Percentiles rank a stretch among this genome's conserved stretches.
phyloP scores from a whole-genome alignment of 1,140 invertebrate genomes.

The Bombus turneri region DNA sequence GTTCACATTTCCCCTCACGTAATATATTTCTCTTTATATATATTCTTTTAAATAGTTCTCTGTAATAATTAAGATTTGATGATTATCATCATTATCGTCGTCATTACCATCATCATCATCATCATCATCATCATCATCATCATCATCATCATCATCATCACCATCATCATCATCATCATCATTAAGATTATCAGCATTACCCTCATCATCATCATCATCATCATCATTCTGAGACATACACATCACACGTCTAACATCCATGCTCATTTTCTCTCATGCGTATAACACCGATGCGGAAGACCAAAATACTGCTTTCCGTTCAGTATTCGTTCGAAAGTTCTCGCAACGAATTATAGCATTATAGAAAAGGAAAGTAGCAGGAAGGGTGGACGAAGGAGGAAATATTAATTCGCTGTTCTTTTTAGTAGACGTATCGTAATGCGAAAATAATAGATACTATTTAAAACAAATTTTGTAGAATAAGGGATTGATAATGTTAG shows the following conservation, averaged over 20 bases:
- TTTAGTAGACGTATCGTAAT: background rate
- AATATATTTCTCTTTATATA: conserved; percentile 53
- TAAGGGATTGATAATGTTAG: background rate
- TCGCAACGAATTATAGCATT: conserved; percentile 3
- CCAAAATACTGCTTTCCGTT: conserved; percentile 66
- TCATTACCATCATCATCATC: conserved; percentile 11
- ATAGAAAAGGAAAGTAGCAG: background rate
- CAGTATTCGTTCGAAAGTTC: conserved; percentile 53
- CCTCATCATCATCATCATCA: background rate
- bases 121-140: background rate
- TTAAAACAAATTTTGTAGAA: conserved; percentile 33
- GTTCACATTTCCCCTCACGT: conserved; percentile 50
- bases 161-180: background rate
- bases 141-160: background rate
- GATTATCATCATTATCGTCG: background rate
- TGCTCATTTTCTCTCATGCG: conserved; percentile 15
- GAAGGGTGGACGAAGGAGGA: background rate
- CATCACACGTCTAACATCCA: conserved; percentile 28
- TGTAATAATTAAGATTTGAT: background rate
- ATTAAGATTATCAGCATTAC: background rate
- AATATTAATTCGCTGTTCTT: background rate
- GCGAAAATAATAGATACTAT: background rate
- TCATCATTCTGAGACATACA: background rate
- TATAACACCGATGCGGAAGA: conserved; percentile 64
- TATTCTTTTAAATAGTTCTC: conserved; percentile 58